Base-by-base conservation (phyloP, 2,113 vertebrate genomes). In the Eretmochelys imbricata region DNA sequence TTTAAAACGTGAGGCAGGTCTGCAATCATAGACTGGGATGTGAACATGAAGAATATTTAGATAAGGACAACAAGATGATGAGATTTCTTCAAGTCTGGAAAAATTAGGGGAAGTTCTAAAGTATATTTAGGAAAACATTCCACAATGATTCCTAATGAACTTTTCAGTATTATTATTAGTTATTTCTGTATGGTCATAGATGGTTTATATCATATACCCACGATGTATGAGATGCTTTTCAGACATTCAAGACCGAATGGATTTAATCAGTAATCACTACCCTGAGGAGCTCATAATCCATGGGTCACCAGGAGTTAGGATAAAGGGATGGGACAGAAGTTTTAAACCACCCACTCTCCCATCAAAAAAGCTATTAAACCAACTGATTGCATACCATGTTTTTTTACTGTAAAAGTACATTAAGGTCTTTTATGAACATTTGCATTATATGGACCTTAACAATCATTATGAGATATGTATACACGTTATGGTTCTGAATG, bases 61-160 rank as follows among this genome's bases (percentile, higher is more conserved):
- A 31, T 38, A 69, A 65, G 59, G 89, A 91, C 38, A 89, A 82
- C 29, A 13, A 79, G 90, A 93, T 88, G 5, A 91, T 90, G 90
- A 92, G 80, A 92, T 82, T 95, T 92, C 86, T 76, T 76, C 72
- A 76, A 25, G 20, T 75, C 72, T 76, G 72, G 12, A 69, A 46
- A 75, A 76, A 46, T 42, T 38, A 76, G 25, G 22, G 22, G 19
- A 76, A 42, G 9, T 46, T 76, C 20, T 22, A 76, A 42, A 76
- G 42, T 22, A 46, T 25, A 76, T 76, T 42, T 46, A 12, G 9
- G 48, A 91, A 95, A 97, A 95, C 89, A 96, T 96, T 95, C 90
- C 87, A 92, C 27, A 94, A 54, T 65, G 85, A 85, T 95, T 95
- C 82, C 89, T 96, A 96, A 95, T 82, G 79, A 95, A 93, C 57